Base-by-base conservation (phyloP, 2,797 vertebrate genomes). In the Leptodactylus fallax region DNA sequence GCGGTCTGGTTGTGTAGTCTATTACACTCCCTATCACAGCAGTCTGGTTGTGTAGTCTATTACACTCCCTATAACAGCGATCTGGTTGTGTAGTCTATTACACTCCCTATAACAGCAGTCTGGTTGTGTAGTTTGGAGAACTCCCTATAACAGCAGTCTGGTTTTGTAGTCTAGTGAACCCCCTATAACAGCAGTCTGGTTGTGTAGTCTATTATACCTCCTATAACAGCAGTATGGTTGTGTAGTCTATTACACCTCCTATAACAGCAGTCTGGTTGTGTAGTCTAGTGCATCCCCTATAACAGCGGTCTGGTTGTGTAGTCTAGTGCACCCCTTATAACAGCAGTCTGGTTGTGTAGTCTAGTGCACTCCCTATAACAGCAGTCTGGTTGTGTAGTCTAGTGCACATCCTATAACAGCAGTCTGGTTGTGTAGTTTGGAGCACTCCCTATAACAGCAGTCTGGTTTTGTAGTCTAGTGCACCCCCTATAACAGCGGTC, bases 141-240 rank as follows among this genome's bases (percentile, higher is more conserved):
- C n/a, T 21, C 63, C 63, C n/a, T 65, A 65, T 65, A 65, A 65
- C 63, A 23, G 63, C 63, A 65, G 63, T 65, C 63, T 65, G 63
- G 58, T 1, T 60, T 13, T 60, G n/a, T 25, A 65, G 63, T 65
- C n/a, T 65, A 12, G 55, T 12, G 0, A 3, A n/a, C 4, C 55
- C 63, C 63, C 10, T 23, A 65, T 65, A 56, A 65, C 63, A 65
- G 63, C 63, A 65, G 63, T 65, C 63, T 65, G 63, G 58, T 60
- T 60, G 17, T 65, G n/a, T 65, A 65, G 63, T 65, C n/a, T 65
- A n/a, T n/a, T 23, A 21, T 21, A 36, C 63, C n/a, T 10, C 63
- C n/a, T 65, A 65, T 65, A 65, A 65, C 63, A 65, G 63, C 63
- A 65, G 63, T 65, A n/a, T 65, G 11, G 13, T 56, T 56, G 63